Evolutionary conservation across 2,797 vertebrate species (phyloP), one percentile per base, ranked within the genome.

Genomic region (Anolis apletophallus): DNA sequence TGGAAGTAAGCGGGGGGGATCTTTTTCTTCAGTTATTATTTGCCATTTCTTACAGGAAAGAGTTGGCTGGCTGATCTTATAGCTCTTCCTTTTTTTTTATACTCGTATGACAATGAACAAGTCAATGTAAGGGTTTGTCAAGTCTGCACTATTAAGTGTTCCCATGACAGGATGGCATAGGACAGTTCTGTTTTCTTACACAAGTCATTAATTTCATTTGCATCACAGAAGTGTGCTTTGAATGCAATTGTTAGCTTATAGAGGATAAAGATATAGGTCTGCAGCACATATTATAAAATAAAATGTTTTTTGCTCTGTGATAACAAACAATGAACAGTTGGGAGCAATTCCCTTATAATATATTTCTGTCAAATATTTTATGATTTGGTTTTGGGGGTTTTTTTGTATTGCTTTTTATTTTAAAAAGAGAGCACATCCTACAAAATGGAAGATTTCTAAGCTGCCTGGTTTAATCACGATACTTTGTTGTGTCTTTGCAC

Each of bases 1-100:
- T 0, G 0, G 71, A 57, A 0, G 3, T 0, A 80, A 1, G 80
- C 0, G 80, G 17, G 52, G 86, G 86, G 81, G 91, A 92, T 71
- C 85, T 89, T 91, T 16, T 87, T 91, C 91, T 94, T 81, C 75
- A 80, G 89, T 93, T 94, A 92, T 92, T 92, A 89, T 88, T 90
- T 46, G 85, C 69, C 88, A 23, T 46, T 78, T 81, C n/a, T 84
- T 86, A 69, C 19, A 85, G 17, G 89, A 80, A 91, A 88, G 29
- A 3, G n/a, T 87, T 85, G 32, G 46, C 78, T 89, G 64, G 87
- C 34, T 73, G 64, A 67, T 91, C 90, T 89, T 68, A 54, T 5
- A 64, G 61, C 29, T 5, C 57, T 11, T 52, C 0, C 10, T 3
- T 8, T 54, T 77, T 52, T 46, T 5, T 46, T 82, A 87, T 86